Conservation (phyloP, 2,797 vertebrate species). For the Sebastes aleutianus region DNA sequence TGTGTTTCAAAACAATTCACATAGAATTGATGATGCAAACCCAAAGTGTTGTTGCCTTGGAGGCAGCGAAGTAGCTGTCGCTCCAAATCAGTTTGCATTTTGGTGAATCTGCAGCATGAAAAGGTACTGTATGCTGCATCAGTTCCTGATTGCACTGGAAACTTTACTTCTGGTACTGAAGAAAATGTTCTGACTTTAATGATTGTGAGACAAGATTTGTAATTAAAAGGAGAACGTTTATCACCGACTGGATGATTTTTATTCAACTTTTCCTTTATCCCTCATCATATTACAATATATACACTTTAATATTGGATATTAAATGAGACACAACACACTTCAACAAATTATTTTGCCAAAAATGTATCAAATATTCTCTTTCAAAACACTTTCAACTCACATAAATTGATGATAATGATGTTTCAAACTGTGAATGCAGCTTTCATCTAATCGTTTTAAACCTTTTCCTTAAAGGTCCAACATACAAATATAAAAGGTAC, state of each 20-base stretch:
- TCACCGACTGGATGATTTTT: too few relatives aligned
- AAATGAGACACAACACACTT: constrained; percentile 12
- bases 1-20: constrained; percentile 15
- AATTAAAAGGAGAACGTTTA: too few relatives aligned
- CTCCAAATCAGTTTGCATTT: too few relatives aligned
- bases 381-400: constrained; percentile 9
- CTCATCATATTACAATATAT: not conserved
- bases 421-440: not conserved
- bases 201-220: too few relatives aligned
- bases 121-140: too few relatives aligned
- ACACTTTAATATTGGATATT: not conserved
- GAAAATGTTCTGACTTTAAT: too few relatives aligned
- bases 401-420: not conserved
- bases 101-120: too few relatives aligned
- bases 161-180: too few relatives aligned
- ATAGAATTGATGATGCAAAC: not conserved
- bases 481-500: not conserved
- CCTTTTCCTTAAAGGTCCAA: not conserved
- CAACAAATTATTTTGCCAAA: constrained; percentile 52
- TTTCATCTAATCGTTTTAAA: not conserved
- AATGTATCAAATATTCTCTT: constrained; percentile 1
- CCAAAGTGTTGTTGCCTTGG: too few relatives aligned
- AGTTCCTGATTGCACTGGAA: too few relatives aligned
- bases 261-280: not conserved
- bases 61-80: too few relatives aligned